Conservation (phyloP, 64 coral and sea anemone species). For the Montipora sp. region DNA sequence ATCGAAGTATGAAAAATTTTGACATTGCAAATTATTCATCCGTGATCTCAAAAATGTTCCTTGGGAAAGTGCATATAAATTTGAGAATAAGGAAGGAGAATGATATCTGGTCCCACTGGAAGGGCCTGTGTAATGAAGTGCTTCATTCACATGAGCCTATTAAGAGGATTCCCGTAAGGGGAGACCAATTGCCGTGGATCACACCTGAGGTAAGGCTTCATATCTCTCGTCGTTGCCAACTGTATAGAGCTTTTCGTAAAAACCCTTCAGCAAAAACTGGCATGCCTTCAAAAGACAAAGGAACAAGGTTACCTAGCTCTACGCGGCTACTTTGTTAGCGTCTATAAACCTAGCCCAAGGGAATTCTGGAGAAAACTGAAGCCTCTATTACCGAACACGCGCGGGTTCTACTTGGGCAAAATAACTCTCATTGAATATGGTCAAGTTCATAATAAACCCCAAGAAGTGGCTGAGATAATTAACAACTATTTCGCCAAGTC, state of each 20-base stretch:
- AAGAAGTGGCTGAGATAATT: constrained; percentile 29
- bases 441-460: constrained; percentile 5
- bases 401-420: neutral
- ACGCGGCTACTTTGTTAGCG: constrained; percentile 32
- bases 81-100: constrained; percentile 22
- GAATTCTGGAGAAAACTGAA: constrained; percentile 78
- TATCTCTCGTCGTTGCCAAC: neutral
- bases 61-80: constrained; percentile 46
- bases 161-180: constrained; percentile 24
- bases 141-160: constrained; percentile 54
- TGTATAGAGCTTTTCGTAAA: neutral
- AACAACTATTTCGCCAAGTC: constrained; percentile 42
- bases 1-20: neutral
- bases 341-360: neutral
- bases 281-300: constrained; percentile 20
- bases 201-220: constrained; percentile 33
- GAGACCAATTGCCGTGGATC: constrained; percentile 51
- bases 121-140: constrained; percentile 42
- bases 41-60: constrained; percentile 42
- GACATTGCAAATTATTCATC: constrained; percentile 16
- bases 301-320: constrained; percentile 39
- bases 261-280: neutral
- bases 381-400: constrained; percentile 59
- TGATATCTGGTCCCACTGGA: constrained; percentile 65
- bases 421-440: constrained; percentile 22